A percentile compares a stretch with the other conserved stretches of the same genome.
phyloP scores from a whole-genome alignment of 2,113 vertebrate species.

The Apodemus sylvaticus region DNA sequence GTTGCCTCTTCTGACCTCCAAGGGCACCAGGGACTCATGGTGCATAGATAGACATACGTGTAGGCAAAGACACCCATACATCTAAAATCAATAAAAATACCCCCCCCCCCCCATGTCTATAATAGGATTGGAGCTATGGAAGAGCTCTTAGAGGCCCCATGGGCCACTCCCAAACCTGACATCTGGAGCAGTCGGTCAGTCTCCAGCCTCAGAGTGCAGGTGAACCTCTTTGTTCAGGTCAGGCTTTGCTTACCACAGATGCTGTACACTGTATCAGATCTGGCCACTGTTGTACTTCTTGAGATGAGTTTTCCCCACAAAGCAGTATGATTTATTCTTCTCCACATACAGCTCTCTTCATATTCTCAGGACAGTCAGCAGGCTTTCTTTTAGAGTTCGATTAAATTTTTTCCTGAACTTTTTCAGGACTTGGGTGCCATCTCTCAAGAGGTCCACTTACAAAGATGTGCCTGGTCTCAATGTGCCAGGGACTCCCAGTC shows the following conservation, averaged over 20 bases:
- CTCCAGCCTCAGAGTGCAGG: background rate
- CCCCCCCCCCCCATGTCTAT: background rate
- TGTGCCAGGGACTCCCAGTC: background rate
- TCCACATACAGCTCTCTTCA: background rate
- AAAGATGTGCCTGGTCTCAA: background rate
- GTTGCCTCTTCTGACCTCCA: background rate
- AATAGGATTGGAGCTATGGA: background rate
- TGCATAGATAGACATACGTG: background rate
- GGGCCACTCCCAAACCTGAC: background rate
- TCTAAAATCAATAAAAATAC: background rate
- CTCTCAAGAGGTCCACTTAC: background rate
- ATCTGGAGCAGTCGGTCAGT: background rate
- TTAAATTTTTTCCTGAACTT: background rate
- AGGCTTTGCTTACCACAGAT: background rate
- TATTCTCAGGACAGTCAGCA: background rate
- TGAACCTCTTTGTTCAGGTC: background rate
- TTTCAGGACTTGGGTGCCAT: background rate
- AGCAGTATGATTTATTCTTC: slow-evolving; percentile 36
- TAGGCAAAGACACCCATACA: background rate
- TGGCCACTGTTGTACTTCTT: background rate
- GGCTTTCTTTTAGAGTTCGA: background rate
- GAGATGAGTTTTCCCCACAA: background rate
- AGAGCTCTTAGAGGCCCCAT: background rate
- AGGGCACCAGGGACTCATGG: background rate
- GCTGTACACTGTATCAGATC: background rate